A percentile compares a stretch with the other conserved stretches of the same genome.
Conservation (phyloP, 2,888 invertebrate species). For the Lymantria dispar region DNA sequence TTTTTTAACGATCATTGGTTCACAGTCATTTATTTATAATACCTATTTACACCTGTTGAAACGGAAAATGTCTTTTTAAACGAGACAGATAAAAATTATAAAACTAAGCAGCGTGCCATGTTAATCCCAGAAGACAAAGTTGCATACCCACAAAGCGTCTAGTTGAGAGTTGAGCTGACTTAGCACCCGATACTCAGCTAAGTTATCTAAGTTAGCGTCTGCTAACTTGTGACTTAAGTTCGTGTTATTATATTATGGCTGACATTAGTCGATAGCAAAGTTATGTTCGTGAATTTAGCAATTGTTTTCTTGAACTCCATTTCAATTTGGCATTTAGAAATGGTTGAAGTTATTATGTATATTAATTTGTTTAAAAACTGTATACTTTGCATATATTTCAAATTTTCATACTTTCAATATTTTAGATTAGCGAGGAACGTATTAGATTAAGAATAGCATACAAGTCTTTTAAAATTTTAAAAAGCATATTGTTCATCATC, state of each 20-base stretch:
- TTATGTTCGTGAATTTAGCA: conserved; percentile 2
- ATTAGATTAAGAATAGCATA: too few species aligned
- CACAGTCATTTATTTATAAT: background rate
- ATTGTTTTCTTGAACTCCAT: conserved; percentile 4
- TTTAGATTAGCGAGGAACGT: too few species aligned
- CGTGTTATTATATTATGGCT: conserved; percentile 64
- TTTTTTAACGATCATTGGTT: too few species aligned
- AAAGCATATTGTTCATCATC: too few species aligned
- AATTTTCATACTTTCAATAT: too few species aligned
- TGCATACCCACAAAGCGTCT: conserved; percentile 61
- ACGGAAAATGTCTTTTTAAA: too few species aligned
- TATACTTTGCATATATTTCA: too few species aligned
- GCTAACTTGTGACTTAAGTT: conserved; percentile 65
- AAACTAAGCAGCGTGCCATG: conserved; percentile 29
- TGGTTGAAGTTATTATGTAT: background rate
- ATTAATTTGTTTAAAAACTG: too few species aligned
- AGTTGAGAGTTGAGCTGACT: conserved; percentile 67
- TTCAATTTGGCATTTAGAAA: conserved; percentile 4
- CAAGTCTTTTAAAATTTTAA: too few species aligned
- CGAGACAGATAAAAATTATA: conserved; percentile 10
- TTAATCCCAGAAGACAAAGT: conserved; percentile 54
- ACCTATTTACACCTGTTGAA: too few species aligned
- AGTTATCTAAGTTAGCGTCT: conserved; percentile 66
- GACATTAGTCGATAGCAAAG: conserved; percentile 25
- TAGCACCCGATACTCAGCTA: conserved; percentile 70